phyloP scores from a whole-genome alignment of 1,140 invertebrate genomes.

The Drosophila busckii region DNA sequence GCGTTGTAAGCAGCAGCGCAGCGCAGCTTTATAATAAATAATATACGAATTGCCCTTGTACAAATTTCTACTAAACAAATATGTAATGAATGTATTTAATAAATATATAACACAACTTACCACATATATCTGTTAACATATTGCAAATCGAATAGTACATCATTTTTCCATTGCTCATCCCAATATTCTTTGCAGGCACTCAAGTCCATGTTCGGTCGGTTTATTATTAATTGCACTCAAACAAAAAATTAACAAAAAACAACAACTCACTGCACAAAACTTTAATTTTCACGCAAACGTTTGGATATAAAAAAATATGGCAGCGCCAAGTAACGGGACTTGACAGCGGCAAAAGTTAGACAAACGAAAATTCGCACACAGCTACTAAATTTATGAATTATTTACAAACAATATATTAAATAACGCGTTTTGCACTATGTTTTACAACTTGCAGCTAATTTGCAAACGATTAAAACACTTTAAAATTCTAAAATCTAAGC shows the following conservation, averaged over 20 bases:
- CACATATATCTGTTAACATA: neutral
- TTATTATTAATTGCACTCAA: neutral
- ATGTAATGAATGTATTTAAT: neutral
- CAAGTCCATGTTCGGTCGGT: neutral
- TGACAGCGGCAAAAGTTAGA: no score
- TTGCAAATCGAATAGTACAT: neutral
- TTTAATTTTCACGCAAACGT: neutral
- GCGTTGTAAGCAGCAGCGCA: slow-evolving; percentile 28
- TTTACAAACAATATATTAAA: no score
- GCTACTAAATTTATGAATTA: no score
- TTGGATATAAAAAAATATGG: slow-evolving; percentile 1
- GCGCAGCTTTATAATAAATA: neutral
- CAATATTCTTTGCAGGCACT: neutral
- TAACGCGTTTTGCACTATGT: no score
- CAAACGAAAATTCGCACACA: no score
- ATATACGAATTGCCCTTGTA: slow-evolving; percentile 7
- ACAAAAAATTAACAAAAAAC: slow-evolving; percentile 1
- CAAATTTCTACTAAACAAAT: slow-evolving; percentile 7
- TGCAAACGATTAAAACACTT: no score
- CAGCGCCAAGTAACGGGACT: slow-evolving; percentile 21
- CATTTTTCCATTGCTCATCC: neutral
- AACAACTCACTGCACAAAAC: no score
- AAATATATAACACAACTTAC: slow-evolving; percentile 14
- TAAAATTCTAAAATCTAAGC: no score
- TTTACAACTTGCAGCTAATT: no score